These are phyloP conservation scores for Cryptomyrus ogoouensis DNA, from an alignment of 2,113 vertebrate genomes.

Conservation along the genomic window DNA sequence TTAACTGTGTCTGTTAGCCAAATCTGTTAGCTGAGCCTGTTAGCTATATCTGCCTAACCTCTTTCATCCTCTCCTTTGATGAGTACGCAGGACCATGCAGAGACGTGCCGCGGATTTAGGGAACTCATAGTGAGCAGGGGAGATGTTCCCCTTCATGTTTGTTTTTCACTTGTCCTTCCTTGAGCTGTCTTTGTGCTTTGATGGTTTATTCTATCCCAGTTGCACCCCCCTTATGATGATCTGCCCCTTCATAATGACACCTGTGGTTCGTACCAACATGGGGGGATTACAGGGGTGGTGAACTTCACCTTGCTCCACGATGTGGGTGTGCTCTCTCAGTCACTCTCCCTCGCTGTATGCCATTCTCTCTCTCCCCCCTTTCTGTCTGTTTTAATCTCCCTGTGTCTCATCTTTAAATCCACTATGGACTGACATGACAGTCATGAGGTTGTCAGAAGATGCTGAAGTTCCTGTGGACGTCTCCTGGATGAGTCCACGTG, in stretches of 20 bases:
- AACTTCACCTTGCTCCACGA: background rate
- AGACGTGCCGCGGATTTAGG: background rate
- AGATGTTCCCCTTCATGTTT: background rate
- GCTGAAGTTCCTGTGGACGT: background rate
- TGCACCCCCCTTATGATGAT: background rate
- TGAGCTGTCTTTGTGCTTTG: background rate
- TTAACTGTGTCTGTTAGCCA: background rate
- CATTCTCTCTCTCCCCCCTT: background rate
- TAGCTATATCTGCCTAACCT: background rate
- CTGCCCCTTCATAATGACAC: background rate
- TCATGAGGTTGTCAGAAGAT: background rate
- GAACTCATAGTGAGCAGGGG: background rate
- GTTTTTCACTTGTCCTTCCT: constrained; percentile 1
- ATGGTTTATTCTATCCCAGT: constrained; percentile 1
- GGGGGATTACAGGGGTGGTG: background rate
- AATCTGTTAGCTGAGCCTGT: background rate
- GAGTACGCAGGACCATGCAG: background rate
- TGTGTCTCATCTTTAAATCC: background rate
- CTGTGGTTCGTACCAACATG: background rate
- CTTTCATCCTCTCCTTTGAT: background rate
- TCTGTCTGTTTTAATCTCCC: background rate
- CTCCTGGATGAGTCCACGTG: background rate
- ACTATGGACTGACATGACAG: background rate
- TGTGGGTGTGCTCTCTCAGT: background rate
- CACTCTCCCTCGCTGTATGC: background rate